Percentiles rank a stretch among this genome's conserved stretches.
Conservation (phyloP, 2,888 invertebrate species). For the Tenthredo mesomela region DNA sequence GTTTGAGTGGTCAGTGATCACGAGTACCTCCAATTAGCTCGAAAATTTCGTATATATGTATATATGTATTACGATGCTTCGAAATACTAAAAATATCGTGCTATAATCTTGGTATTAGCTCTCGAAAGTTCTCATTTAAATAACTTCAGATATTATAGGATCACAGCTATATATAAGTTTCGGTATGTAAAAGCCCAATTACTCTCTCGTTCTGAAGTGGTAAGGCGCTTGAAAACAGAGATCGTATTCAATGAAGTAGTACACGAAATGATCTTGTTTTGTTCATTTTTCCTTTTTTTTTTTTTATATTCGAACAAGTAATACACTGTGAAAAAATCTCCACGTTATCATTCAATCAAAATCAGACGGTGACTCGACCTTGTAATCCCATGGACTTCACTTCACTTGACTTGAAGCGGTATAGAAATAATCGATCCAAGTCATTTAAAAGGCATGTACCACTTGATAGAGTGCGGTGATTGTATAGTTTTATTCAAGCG, state of each 20-base stretch:
- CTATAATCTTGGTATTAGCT: not conserved
- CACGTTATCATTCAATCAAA: not conserved
- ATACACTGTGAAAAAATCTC: not conserved
- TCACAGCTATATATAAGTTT: not conserved
- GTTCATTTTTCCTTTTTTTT: not conserved
- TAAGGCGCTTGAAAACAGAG: not conserved
- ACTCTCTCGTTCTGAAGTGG: not conserved
- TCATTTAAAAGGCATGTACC: not conserved
- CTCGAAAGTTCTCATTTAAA: not conserved
- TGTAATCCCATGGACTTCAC: not conserved
- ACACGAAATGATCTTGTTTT: not conserved
- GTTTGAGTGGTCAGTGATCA: not conserved
- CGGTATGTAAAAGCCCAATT: not conserved
- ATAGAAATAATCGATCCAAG: not conserved
- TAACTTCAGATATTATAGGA: not conserved
- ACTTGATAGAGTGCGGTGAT: not conserved
- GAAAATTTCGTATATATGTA: not conserved
- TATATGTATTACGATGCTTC: not conserved
- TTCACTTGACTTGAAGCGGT: too few relatives aligned
- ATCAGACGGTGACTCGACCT: too few relatives aligned
- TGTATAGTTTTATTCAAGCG: not conserved
- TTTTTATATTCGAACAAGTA: not conserved
- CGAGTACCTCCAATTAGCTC: constrained; percentile 17
- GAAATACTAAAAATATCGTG: not conserved
- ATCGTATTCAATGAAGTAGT: not conserved